Conservation (phyloP, 2,888 invertebrate species). For the Ectropis crepuscularia region DNA sequence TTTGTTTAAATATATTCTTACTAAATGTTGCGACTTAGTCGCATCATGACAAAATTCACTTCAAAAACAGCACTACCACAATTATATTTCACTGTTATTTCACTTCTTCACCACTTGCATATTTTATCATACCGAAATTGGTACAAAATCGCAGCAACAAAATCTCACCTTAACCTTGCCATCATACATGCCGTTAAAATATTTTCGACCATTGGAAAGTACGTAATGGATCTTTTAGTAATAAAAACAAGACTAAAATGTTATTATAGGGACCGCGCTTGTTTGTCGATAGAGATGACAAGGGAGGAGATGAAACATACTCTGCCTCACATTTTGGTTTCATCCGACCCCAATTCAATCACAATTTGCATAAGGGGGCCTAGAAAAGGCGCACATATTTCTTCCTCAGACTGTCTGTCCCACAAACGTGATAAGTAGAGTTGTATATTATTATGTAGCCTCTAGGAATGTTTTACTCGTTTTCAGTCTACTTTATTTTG, state of each 20-base stretch:
- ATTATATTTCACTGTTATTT: no score
- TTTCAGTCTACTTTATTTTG: no score
- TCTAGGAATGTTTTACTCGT: no score
- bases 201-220: constrained; percentile 22
- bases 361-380: constrained; percentile 24
- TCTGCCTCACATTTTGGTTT: constrained; percentile 9
- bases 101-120: no score
- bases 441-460: neutral
- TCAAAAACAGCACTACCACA: no score
- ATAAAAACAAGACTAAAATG: constrained; percentile 26
- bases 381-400: constrained; percentile 12
- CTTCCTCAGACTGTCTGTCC: neutral
- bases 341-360: constrained; percentile 25
- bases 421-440: constrained; percentile 2
- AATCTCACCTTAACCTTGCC: constrained; percentile 7
- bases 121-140: no score
- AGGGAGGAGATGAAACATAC: constrained; percentile 28
- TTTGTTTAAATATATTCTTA: no score
- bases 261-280: constrained; percentile 21
- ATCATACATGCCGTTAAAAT: constrained; percentile 20
- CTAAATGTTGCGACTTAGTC: no score
- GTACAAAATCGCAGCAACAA: neutral
- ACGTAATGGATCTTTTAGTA: constrained; percentile 17
- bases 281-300: constrained; percentile 23
- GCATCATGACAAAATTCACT: no score